Evolutionary conservation across 2,113 vertebrate genomes (phyloP).

Genomic region (Myocastor coypus): DNA sequence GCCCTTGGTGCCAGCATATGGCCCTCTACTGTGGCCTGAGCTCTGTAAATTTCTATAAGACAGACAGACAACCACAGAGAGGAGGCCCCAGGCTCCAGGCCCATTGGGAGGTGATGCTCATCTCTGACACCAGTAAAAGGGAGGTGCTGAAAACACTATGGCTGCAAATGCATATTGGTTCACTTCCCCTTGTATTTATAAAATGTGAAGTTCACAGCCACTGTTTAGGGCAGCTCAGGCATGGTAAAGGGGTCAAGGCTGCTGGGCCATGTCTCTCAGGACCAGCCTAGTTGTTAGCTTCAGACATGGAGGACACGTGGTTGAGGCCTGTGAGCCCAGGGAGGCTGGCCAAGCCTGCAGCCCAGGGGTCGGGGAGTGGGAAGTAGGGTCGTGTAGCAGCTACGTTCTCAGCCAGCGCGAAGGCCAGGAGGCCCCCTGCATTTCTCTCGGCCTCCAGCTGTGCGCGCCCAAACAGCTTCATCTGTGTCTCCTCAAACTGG

Average conservation of each 20-base stretch:
- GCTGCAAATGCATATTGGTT: neutral
- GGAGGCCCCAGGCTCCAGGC: neutral
- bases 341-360: slow-evolving; percentile 90
- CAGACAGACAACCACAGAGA: neutral
- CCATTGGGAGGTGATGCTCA: neutral
- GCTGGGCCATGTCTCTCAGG: neutral
- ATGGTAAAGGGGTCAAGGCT: neutral
- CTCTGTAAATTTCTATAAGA: neutral
- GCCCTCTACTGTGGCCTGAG: neutral
- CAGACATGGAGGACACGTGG: slow-evolving; percentile 91
- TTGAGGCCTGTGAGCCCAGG: slow-evolving; percentile 87
- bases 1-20: neutral
- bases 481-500: slow-evolving; percentile 90
- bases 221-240: neutral
- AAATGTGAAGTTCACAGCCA: neutral
- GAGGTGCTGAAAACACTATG: neutral
- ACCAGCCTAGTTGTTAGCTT: slow-evolving; percentile 90
- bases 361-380: slow-evolving; percentile 93
- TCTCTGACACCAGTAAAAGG: neutral
- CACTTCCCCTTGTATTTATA: neutral
- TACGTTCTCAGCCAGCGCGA: slow-evolving; percentile 93
- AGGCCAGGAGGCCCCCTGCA: slow-evolving; percentile 92
- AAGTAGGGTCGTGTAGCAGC: slow-evolving; percentile 92
- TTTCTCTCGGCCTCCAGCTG: slow-evolving; percentile 92
- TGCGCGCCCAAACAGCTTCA: slow-evolving; percentile 90